Evolutionary conservation across 2,113 vertebrate genomes (phyloP).

Genomic region (Tetrao urogallus): DNA sequence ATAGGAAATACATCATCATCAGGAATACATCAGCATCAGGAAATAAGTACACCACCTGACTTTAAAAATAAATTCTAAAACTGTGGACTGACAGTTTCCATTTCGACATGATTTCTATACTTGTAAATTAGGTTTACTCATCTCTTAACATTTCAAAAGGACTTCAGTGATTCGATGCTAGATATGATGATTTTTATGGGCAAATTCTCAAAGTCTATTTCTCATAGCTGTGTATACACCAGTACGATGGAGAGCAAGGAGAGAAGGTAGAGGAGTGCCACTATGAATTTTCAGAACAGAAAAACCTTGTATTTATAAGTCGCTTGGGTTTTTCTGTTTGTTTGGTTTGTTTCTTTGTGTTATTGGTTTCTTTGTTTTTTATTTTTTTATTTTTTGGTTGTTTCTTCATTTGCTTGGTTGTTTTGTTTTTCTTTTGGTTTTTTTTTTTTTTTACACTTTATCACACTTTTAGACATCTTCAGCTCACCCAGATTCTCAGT

Average conservation of each 20-base stretch:
- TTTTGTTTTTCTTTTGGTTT: background rate
- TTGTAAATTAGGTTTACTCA: background rate
- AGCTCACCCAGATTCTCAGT: background rate
- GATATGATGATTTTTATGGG: background rate
- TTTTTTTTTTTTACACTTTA: background rate
- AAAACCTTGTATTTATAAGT: no score
- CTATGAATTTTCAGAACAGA: background rate
- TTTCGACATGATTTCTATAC: background rate
- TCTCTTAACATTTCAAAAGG: background rate
- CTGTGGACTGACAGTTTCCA: background rate
- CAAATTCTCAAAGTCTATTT: background rate
- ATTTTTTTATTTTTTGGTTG: background rate
- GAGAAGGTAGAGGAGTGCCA: background rate
- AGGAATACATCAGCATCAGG: background rate
- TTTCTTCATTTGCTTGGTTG: background rate
- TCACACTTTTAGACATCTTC: background rate
- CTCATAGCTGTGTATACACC: background rate
- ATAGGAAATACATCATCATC: background rate
- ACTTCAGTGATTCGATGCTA: background rate
- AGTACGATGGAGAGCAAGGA: background rate
- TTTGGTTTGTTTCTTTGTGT: background rate
- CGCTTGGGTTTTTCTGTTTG: background rate
- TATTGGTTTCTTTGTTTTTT: no score
- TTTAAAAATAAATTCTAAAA: background rate
- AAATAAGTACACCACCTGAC: background rate